phyloP scores from a whole-genome alignment of 2,113 vertebrate genomes.

The Carassius gibelio region DNA sequence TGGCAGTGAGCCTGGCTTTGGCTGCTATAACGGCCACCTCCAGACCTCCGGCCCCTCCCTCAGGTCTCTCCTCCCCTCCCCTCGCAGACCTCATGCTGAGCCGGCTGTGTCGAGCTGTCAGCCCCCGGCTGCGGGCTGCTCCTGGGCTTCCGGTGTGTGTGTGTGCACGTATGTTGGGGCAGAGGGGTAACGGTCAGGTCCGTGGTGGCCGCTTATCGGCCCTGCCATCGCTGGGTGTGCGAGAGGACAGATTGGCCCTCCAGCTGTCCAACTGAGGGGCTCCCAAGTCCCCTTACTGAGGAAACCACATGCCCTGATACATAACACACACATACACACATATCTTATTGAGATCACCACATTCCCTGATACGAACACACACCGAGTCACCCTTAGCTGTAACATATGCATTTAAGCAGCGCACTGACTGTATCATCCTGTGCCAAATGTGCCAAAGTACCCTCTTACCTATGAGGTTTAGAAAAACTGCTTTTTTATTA shows the following conservation, averaged over 20 bases:
- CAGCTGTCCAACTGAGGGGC: constrained; percentile 77
- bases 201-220: constrained; percentile 49
- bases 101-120: constrained; percentile 75
- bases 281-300: constrained; percentile 73
- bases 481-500: constrained; percentile 14
- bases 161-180: constrained; percentile 65
- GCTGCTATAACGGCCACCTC: constrained; percentile 46
- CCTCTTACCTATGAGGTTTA: constrained; percentile 35
- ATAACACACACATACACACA: constrained; percentile 43
- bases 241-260: constrained; percentile 79
- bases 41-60: constrained; percentile 41
- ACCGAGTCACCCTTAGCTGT: constrained; percentile 19
- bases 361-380: constrained; percentile 67
- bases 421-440: constrained; percentile 33
- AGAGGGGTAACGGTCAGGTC: constrained; percentile 69
- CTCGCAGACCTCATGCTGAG: constrained; percentile 58
- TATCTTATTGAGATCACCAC: constrained; percentile 74
- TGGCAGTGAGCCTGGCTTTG: constrained; percentile 67
- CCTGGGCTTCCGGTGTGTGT: constrained; percentile 45
- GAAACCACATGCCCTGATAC: constrained; percentile 75
- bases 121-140: constrained; percentile 71
- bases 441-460: constrained; percentile 43
- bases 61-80: constrained; percentile 47
- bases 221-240: constrained; percentile 44
- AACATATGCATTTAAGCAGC: constrained; percentile 40